Conservation (phyloP, 2,113 vertebrate species). For the Drymodes brunneopygia region DNA sequence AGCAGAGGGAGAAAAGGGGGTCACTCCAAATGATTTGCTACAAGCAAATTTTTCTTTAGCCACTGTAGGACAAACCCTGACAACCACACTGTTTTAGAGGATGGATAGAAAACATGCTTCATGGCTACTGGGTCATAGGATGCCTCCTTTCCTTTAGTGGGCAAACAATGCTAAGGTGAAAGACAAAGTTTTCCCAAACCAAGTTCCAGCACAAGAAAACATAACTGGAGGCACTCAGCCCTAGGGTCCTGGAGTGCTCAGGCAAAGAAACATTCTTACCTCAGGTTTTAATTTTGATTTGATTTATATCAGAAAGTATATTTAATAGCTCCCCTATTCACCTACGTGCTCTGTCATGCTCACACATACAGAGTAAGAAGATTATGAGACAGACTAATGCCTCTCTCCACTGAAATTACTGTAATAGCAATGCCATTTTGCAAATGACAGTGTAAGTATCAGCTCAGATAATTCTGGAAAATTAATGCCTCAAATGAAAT, state of each 20-base stretch:
- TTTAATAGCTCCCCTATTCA: conserved; percentile 45
- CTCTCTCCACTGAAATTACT: conserved; percentile 59
- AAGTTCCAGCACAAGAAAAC: neutral
- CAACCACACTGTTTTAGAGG: neutral
- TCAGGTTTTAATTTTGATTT: conserved; percentile 55
- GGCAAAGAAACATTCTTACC: conserved; percentile 1
- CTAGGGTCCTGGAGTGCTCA: neutral
- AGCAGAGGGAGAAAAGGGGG: fast-evolving
- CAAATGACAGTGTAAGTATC: conserved; percentile 60
- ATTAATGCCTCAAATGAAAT: conserved; percentile 67
- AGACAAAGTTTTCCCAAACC: neutral
- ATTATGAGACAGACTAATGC: conserved; percentile 57
- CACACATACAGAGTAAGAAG: neutral
- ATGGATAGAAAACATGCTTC: neutral
- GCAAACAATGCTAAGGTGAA: neutral
- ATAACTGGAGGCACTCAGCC: neutral
- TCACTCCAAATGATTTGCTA: neutral
- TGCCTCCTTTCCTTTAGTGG: neutral
- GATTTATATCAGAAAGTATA: conserved; percentile 34
- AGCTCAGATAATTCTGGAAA: conserved; percentile 61
- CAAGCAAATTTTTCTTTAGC: neutral
- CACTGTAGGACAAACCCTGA: neutral
- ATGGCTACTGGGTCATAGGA: neutral
- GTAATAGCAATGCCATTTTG: conserved; percentile 63
- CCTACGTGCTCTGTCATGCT: neutral